These are phyloP conservation scores for Rhizoglyphus robini DNA, from an alignment of 1,140 invertebrate species.

Conservation along the genomic window DNA sequence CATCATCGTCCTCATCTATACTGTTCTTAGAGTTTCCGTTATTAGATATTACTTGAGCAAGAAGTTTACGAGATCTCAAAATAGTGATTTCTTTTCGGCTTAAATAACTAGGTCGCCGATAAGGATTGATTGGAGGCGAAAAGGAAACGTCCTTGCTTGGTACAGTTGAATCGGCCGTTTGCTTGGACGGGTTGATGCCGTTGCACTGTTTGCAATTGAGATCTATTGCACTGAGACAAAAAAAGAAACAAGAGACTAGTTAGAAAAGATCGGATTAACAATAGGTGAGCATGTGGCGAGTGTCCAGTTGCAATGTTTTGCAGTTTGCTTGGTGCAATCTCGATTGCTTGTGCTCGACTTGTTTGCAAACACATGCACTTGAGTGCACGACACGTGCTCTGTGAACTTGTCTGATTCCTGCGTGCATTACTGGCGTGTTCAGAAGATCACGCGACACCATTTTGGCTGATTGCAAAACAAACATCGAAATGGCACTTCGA, in stretches of 20 bases:
- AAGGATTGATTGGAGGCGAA: constrained; percentile 12
- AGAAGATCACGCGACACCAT: no score
- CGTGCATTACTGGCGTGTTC: no score
- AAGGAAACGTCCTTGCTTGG: neutral
- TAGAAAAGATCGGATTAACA: no score
- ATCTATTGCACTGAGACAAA: neutral
- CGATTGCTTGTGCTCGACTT: neutral
- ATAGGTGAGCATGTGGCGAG: no score
- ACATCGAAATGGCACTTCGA: no score
- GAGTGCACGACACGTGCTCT: neutral
- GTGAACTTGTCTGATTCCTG: no score
- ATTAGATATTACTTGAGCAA: neutral
- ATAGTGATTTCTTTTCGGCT: constrained; percentile 10
- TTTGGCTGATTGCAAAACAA: no score
- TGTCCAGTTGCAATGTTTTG: neutral
- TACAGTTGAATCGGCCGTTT: neutral
- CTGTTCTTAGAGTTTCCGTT: neutral
- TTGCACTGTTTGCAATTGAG: neutral
- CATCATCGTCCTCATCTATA: constrained; percentile 1
- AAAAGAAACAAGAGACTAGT: neutral
- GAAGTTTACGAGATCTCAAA: neutral
- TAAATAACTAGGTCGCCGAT: constrained; percentile 10
- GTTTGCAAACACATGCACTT: neutral
- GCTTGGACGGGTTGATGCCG: neutral
- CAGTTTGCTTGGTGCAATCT: neutral